These are phyloP conservation scores for Diplodus sargus DNA, from an alignment of 2,797 vertebrate species.

Conservation along the genomic window DNA sequence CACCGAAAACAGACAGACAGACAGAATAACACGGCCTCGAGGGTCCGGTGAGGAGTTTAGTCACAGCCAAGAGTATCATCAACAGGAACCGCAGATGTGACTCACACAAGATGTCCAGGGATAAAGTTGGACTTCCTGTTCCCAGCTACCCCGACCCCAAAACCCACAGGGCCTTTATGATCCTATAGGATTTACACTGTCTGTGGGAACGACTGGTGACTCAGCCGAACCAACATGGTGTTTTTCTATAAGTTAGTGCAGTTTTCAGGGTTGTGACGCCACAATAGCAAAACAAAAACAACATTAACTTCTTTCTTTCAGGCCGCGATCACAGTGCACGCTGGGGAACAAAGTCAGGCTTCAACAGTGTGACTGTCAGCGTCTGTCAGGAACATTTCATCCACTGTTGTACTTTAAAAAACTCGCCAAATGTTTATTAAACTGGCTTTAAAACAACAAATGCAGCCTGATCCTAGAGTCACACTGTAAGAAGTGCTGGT, in stretches of 20 bases:
- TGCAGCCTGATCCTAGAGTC: too few species aligned
- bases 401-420: not conserved
- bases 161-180: constrained; percentile 63
- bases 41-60: constrained; percentile 51
- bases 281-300: constrained; percentile 8
- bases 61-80: constrained; percentile 52
- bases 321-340: too few species aligned
- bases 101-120: constrained; percentile 51
- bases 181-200: constrained; percentile 39
- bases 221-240: constrained; percentile 15
- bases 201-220: constrained; percentile 24
- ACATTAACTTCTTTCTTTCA: constrained; percentile 11
- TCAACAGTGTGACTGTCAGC: not conserved
- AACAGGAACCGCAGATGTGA: constrained; percentile 61
- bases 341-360: not conserved
- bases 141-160: constrained; percentile 23
- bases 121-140: constrained; percentile 62
- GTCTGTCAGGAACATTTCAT: too few species aligned
- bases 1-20: constrained; percentile 32
- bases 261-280: not conserved
- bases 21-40: constrained; percentile 36
- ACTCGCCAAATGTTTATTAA: too few species aligned
- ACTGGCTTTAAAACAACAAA: too few species aligned
- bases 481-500: too few species aligned
- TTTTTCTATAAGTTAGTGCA: constrained; percentile 23